Percentiles rank a stretch among this genome's conserved stretches.
Conservation (phyloP, 2,888 invertebrate species). For the Cremastinae sp. region DNA sequence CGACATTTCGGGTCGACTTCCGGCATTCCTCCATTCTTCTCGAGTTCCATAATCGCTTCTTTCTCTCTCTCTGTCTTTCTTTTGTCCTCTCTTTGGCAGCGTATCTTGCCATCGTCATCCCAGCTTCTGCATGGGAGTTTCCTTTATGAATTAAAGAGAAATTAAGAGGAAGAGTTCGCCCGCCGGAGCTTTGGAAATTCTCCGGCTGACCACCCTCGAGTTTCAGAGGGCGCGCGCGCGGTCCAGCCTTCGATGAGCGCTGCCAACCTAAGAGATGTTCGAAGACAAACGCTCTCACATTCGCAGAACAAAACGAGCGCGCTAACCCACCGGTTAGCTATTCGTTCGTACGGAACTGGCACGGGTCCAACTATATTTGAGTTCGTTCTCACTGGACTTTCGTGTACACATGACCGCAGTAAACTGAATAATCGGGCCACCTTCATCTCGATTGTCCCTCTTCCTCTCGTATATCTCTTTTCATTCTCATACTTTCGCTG, state of each 20-base stretch:
- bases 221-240: not conserved
- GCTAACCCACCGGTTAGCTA: conserved; percentile 39
- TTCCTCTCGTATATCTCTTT: no score
- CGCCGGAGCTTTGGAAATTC: conserved; percentile 7
- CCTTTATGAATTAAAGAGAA: conserved; percentile 61
- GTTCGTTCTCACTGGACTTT: conserved; percentile 3
- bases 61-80: not conserved
- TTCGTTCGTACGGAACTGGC: conserved; percentile 49
- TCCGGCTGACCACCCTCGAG: not conserved
- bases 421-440: conserved; percentile 62
- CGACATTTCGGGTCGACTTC: conserved; percentile 59
- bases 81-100: not conserved
- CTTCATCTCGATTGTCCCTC: no score
- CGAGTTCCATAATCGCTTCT: conserved; percentile 26
- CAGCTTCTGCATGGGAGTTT: not conserved
- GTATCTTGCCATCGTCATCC: conserved; percentile 21
- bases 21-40: conserved; percentile 54
- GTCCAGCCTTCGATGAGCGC: not conserved
- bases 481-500: no score
- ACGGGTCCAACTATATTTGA: conserved; percentile 53
- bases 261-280: not conserved
- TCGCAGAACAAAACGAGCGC: conserved; percentile 9
- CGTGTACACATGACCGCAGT: conserved; percentile 30
- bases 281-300: not conserved
- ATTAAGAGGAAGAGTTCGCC: conserved; percentile 51